A percentile compares a stretch with the other conserved stretches of the same genome.
These are phyloP conservation scores for Ataeniobius toweri DNA, from an alignment of 2,797 vertebrate species.

Conservation along the genomic window DNA sequence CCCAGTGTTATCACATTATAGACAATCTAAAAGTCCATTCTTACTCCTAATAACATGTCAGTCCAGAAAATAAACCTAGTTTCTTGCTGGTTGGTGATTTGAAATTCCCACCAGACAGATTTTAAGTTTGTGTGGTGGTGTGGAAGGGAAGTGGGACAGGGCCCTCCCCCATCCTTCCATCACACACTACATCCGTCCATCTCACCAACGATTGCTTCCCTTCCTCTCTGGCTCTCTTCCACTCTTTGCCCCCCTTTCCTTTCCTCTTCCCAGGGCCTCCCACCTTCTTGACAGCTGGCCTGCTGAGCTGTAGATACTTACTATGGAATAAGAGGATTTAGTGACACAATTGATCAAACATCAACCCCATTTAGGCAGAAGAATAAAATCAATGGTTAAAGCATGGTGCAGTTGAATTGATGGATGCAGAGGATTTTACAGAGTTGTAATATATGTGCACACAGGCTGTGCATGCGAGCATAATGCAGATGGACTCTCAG, in stretches of 20 bases:
- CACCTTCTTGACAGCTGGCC: slow-evolving; percentile 82
- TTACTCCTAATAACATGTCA: slow-evolving; percentile 24
- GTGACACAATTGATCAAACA: slow-evolving; percentile 82
- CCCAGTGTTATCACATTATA: background rate
- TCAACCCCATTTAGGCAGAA: slow-evolving; percentile 79
- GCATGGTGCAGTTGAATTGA: slow-evolving; percentile 19
- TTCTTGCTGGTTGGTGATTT: slow-evolving; percentile 50
- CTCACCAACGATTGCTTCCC: slow-evolving; percentile 35
- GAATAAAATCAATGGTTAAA: slow-evolving; percentile 58
- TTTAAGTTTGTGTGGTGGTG: slow-evolving; percentile 39
- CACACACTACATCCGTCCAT: slow-evolving; percentile 22
- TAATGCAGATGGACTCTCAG: slow-evolving; percentile 40
- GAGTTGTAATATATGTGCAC: background rate
- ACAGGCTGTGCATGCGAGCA: background rate
- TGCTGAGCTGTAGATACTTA: slow-evolving; percentile 78
- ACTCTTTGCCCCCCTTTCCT: slow-evolving; percentile 4
- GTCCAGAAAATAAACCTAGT: slow-evolving; percentile 17
- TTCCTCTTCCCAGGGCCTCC: slow-evolving; percentile 46
- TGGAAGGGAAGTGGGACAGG: slow-evolving; percentile 39
- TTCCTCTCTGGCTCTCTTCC: slow-evolving; percentile 33
- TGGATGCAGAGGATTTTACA: slow-evolving; percentile 17
- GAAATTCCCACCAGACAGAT: slow-evolving; percentile 57
- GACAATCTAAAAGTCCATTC: background rate
- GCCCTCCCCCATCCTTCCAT: slow-evolving; percentile 42
- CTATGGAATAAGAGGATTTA: slow-evolving; percentile 79